phyloP scores from a whole-genome alignment of 2,113 vertebrate species.

The Seriola dumerili region DNA sequence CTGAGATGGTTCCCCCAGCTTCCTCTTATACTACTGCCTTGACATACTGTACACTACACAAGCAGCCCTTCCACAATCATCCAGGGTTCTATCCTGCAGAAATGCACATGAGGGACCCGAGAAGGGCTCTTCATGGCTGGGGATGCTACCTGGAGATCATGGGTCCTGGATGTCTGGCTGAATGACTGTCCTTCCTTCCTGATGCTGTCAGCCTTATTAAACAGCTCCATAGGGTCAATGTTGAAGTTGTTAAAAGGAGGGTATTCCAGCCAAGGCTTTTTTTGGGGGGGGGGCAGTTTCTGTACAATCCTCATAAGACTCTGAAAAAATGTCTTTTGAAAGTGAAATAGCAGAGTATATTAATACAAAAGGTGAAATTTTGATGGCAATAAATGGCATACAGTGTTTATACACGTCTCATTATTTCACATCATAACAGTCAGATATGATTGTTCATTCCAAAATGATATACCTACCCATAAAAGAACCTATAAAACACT shows the following conservation, averaged over 20 bases:
- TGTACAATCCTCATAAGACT: background rate
- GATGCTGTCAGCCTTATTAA: constrained; percentile 45
- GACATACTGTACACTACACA: constrained; percentile 60
- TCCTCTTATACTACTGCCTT: constrained; percentile 58
- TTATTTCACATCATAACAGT: background rate
- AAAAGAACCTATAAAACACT: background rate
- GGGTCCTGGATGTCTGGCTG: constrained; percentile 44
- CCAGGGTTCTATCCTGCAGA: constrained; percentile 46
- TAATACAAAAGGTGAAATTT: background rate
- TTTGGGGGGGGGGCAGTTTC: background rate
- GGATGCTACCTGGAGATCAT: constrained; percentile 57
- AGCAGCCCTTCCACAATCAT: constrained; percentile 53
- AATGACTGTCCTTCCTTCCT: constrained; percentile 34
- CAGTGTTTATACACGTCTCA: background rate
- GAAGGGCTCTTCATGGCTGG: constrained; percentile 53
- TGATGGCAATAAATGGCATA: background rate
- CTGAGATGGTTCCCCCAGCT: constrained; percentile 56
- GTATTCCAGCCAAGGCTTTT: background rate
- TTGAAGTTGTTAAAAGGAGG: constrained; percentile 14
- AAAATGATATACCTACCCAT: background rate
- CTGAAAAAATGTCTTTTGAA: background rate
- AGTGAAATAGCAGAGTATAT: background rate
- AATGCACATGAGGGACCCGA: constrained; percentile 61
- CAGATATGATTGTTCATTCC: background rate
- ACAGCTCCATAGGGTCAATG: constrained; percentile 10